These are phyloP conservation scores for Eupsittula cactorum DNA, from an alignment of 2,113 vertebrate genomes.

Conservation along the genomic window DNA sequence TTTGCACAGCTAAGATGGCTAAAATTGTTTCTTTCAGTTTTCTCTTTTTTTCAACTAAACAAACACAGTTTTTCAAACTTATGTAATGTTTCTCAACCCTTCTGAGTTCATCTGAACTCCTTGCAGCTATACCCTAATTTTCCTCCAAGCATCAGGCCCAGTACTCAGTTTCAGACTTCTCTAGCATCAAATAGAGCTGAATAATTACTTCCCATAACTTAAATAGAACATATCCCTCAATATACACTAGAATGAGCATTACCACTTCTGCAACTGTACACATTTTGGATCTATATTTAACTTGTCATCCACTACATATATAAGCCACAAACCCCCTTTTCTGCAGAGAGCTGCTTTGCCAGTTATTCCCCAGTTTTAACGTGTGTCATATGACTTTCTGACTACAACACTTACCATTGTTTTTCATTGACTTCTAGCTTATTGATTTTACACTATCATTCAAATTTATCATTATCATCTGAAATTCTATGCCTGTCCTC, in stretches of 20 bases:
- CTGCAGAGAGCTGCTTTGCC: background rate
- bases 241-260: background rate
- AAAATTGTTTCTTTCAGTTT: background rate
- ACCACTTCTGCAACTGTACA: background rate
- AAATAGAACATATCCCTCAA: background rate
- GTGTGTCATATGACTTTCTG: background rate
- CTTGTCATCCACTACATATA: background rate
- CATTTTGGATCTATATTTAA: conserved; percentile 3
- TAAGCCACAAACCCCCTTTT: background rate
- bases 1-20: background rate
- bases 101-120: background rate
- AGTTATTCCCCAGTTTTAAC: background rate
- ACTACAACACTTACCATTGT: background rate
- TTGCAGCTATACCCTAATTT: background rate
- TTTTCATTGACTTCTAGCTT: background rate
- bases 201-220: conserved; percentile 7
- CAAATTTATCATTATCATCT: background rate
- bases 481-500: background rate
- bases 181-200: background rate
- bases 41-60: background rate
- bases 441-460: conserved; percentile 17
- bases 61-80: background rate
- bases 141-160: background rate
- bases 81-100: background rate
- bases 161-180: background rate